phyloP scores from a whole-genome alignment of 2,888 invertebrate species.

The Caenorhabditis plicata region DNA sequence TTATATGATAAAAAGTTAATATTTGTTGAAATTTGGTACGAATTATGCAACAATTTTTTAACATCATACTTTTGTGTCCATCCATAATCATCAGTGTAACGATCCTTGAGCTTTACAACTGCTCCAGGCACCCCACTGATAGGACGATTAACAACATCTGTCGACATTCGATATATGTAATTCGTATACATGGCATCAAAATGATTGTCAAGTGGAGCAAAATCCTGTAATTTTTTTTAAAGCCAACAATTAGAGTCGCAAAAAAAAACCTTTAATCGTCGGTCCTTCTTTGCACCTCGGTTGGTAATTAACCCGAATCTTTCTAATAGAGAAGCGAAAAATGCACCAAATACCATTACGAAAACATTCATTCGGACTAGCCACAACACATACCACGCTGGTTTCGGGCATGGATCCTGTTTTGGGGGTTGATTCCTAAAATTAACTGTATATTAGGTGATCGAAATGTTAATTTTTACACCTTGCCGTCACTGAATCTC shows the following conservation, averaged over 20 bases:
- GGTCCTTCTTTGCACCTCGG: constrained; percentile 28
- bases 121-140: constrained; percentile 82
- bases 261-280: constrained; percentile 24
- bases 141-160: constrained; percentile 54
- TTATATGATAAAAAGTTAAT: neutral
- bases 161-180: constrained; percentile 56
- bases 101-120: constrained; percentile 54
- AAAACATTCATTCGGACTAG: constrained; percentile 37
- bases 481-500: too few relatives aligned
- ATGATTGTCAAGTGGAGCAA: constrained; percentile 50
- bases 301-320: constrained; percentile 30
- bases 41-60: too few relatives aligned
- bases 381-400: constrained; percentile 34
- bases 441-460: too few relatives aligned
- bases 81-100: constrained; percentile 55
- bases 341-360: constrained; percentile 36
- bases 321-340: constrained; percentile 35
- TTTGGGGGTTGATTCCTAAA: neutral
- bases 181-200: constrained; percentile 61
- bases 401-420: constrained; percentile 21
- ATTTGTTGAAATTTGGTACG: neutral
- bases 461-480: too few relatives aligned
- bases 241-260: neutral
- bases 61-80: constrained; percentile 58
- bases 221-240: constrained; percentile 55